Base-by-base conservation (phyloP, 2,888 invertebrate genomes). In the Dynastes maya region DNA sequence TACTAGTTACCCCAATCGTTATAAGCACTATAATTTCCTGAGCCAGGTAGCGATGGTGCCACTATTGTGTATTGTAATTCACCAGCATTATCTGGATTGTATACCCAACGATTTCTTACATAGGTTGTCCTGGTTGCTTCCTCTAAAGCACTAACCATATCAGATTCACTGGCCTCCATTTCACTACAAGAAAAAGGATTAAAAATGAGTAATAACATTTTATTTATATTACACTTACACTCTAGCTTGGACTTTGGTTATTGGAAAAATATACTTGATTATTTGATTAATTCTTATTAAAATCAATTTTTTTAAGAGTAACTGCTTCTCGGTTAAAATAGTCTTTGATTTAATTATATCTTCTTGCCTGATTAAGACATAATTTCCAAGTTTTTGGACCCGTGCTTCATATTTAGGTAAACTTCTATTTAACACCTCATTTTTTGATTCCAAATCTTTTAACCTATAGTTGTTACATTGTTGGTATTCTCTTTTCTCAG, bases 21-120 rank as follows among this genome's bases (percentile, higher is more conserved):
- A 89, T 93, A 97, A 82, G 92, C 93, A 8, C 94, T 92, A 86
- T 95, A 96, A 88, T 97, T 96, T 0, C 96, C 96, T 82, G 95
- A 95, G 2, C 94, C 94, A 79, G 96, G 95, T 82, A 96, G 88
- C 84, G 94, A 94, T 0, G 97, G 96, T n/a, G 95, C 94, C 53
- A 96, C 95, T 81, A 98, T 95, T 65, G 92, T 91, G 88, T 94
- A 94, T 83, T 94, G 93, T 81, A 92, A 89, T 87, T 95, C 94
- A 80, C 92, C 91, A 65, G 91, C 92, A 83, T 92, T 92, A 85
- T 94, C 94, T 61, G 91, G 90, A 40, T 77, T 79, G 91, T 89
- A 95, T 85, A 95, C 92, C 96, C 97, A 95, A 83, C 92, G 93
- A 85, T 95, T 94, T 87, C 95, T 90, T 86, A 97, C 92, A 88